A percentile compares a stretch with the other conserved stretches of the same genome.
These are phyloP conservation scores for Drosophila ezoana DNA, from an alignment of 2,888 invertebrate genomes.

Conservation along the genomic window DNA sequence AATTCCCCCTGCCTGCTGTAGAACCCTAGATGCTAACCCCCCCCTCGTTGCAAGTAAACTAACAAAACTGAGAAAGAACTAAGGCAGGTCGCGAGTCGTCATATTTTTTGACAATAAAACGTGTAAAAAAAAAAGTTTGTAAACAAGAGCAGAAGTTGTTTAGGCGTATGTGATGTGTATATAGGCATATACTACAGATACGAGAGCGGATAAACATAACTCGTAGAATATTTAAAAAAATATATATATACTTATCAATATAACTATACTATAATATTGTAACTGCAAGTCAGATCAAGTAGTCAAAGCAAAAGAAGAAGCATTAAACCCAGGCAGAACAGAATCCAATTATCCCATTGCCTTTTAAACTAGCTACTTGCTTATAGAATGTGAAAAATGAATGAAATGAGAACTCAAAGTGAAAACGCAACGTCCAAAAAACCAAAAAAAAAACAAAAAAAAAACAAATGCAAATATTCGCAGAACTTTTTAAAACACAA, in stretches of 20 bases:
- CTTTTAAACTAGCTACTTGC: constrained; percentile 32
- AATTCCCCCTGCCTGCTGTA: constrained; percentile 4
- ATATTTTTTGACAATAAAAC: constrained; percentile 75
- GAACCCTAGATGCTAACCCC: constrained; percentile 5
- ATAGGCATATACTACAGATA: constrained; percentile 58
- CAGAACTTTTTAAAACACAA: constrained; percentile 43
- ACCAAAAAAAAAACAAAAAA: constrained; percentile 40
- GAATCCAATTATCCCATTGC: constrained; percentile 30
- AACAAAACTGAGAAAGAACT: constrained; percentile 32
- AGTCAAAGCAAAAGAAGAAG: constrained; percentile 20
- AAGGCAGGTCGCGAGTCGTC: constrained; percentile 64
- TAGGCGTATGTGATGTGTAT: constrained; percentile 54
- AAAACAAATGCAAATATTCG: constrained; percentile 9
- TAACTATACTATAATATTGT: constrained; percentile 1
- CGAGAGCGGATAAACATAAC: constrained; percentile 24
- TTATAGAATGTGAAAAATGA: neutral
- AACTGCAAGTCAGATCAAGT: constrained; percentile 40
- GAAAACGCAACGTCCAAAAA: constrained; percentile 68
- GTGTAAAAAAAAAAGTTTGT: constrained; percentile 49
- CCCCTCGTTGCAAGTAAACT: constrained; percentile 14
- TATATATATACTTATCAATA: constrained; percentile 41
- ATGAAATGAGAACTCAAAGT: constrained; percentile 38
- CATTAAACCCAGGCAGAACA: constrained; percentile 20
- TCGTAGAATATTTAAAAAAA: constrained; percentile 37
- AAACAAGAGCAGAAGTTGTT: constrained; percentile 24